Percentiles rank a stretch among this genome's conserved stretches.
Conservation (phyloP, 2,888 invertebrate species). For the Drosophila putrida region DNA sequence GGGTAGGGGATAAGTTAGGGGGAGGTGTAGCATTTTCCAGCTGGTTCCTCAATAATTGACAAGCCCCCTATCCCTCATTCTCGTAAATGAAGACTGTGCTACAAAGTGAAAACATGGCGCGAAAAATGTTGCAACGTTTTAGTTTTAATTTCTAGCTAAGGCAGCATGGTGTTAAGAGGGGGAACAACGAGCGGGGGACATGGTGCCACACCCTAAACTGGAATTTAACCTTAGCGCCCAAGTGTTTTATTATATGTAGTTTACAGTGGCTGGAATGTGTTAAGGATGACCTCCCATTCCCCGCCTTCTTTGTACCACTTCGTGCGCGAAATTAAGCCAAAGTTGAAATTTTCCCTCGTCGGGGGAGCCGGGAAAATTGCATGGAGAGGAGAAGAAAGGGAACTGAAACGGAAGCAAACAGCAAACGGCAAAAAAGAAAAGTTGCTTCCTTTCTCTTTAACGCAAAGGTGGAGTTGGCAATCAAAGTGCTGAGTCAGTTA, state of each 20-base stretch:
- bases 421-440: conserved; percentile 66
- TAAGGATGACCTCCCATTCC: conserved; percentile 33
- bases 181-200: background rate
- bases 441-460: conserved; percentile 66
- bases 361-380: background rate
- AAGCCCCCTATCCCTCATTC: conserved; percentile 20
- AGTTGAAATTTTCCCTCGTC: conserved; percentile 60
- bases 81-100: conserved; percentile 23
- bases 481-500: conserved; percentile 82
- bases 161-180: background rate
- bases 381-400: background rate
- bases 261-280: conserved; percentile 68
- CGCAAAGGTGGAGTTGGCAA: conserved; percentile 60
- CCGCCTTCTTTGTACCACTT: conserved; percentile 47
- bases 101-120: conserved; percentile 72
- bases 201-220: conserved; percentile 35
- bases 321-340: conserved; percentile 82
- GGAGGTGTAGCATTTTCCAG: conserved; percentile 29
- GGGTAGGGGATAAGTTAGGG: no score
- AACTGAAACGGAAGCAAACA: conserved; percentile 65
- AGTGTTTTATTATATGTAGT: conserved; percentile 79
- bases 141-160: conserved; percentile 67
- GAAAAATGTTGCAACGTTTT: conserved; percentile 77
- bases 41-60: conserved; percentile 76
- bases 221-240: conserved; percentile 79